Conservation (phyloP, 2,888 invertebrate genomes). For the Agrotis segetum region DNA sequence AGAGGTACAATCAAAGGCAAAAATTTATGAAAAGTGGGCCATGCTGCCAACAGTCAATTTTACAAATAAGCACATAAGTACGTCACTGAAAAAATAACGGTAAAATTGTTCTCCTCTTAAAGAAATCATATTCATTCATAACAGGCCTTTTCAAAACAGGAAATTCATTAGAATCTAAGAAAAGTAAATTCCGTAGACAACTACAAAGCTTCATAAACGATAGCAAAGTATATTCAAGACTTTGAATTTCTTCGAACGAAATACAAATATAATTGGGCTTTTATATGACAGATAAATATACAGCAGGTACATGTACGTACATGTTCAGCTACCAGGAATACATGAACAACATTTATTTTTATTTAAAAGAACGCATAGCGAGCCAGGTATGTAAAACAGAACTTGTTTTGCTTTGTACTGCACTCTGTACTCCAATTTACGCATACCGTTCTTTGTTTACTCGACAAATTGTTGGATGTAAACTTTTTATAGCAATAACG, state of each 20-base stretch:
- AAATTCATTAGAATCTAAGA: not conserved
- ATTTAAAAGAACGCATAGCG: constrained; percentile 25
- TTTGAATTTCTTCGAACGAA: not conserved
- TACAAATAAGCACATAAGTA: too few relatives aligned
- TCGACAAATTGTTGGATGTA: constrained; percentile 40
- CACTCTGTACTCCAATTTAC: constrained; percentile 47
- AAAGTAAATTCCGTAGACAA: too few relatives aligned
- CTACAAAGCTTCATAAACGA: too few relatives aligned
- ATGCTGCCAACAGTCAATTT: not conserved
- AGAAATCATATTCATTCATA: too few relatives aligned
- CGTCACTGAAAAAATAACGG: too few relatives aligned
- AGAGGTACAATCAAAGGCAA: not conserved
- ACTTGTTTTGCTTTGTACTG: constrained; percentile 21
- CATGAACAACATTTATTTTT: constrained; percentile 9
- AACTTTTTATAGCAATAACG: constrained; percentile 33
- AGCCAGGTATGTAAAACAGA: constrained; percentile 39
- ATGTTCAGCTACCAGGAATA: not conserved
- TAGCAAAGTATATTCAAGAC: too few relatives aligned
- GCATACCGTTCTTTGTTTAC: constrained; percentile 45
- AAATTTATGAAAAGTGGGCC: not conserved
- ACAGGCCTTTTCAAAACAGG: not conserved
- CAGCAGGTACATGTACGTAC: not conserved
- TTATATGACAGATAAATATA: not conserved
- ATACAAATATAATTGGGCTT: not conserved
- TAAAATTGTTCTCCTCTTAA: too few relatives aligned